Evolutionary conservation across 2,113 vertebrate genomes (phyloP).

Genomic region (Mionectes macconnelli): DNA sequence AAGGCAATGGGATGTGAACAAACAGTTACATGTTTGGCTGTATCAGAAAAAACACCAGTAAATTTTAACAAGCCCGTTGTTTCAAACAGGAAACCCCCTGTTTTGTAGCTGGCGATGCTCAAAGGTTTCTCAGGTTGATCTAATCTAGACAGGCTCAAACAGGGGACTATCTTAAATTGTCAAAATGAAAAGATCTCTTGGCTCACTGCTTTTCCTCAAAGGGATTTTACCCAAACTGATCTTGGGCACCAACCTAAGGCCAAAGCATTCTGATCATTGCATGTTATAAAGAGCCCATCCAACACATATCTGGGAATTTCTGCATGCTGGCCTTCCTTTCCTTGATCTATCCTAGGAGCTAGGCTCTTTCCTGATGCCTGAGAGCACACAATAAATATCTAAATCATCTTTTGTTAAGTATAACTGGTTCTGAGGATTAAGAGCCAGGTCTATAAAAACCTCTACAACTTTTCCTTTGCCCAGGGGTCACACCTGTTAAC

Average conservation of each 20-base stretch:
- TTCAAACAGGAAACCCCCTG: background rate
- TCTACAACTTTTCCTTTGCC: background rate
- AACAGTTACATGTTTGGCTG: background rate
- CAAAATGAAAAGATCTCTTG: background rate
- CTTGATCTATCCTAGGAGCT: background rate
- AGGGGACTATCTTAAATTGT: background rate
- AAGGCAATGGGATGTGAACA: background rate
- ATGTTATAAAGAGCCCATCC: background rate
- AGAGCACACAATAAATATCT: background rate
- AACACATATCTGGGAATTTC: background rate
- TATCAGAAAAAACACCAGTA: background rate
- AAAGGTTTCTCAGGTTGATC: background rate
- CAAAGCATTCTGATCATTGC: background rate
- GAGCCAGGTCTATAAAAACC: background rate
- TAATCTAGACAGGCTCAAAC: background rate
- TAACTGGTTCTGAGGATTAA: background rate
- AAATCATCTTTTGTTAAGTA: background rate
- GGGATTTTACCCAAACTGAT: background rate
- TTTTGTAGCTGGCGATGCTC: background rate
- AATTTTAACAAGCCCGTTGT: background rate
- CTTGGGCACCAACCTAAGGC: background rate
- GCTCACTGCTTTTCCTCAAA: background rate
- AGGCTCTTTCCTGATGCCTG: background rate
- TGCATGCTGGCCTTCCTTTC: background rate
- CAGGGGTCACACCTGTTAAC: background rate